These are phyloP conservation scores for Hystrix brachyura DNA, from an alignment of 2,113 vertebrate genomes.

Conservation along the genomic window DNA sequence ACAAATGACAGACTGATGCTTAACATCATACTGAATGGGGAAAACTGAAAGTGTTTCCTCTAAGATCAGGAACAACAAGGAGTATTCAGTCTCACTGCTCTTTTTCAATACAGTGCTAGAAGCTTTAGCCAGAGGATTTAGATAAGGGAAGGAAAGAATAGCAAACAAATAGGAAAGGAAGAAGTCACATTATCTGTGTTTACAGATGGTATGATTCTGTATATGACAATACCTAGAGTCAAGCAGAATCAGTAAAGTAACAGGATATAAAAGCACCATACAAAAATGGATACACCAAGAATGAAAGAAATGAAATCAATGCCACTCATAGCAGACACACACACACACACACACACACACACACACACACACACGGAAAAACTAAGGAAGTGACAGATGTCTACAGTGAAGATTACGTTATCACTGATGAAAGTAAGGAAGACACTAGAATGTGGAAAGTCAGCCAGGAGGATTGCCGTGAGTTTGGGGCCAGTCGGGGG, in stretches of 20 bases:
- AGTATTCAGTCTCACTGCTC: not conserved
- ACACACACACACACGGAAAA: not conserved
- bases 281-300: not conserved
- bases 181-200: not conserved
- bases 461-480: not conserved
- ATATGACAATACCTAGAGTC: not conserved
- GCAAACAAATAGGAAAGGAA: not conserved
- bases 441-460: not conserved
- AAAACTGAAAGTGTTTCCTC: not conserved
- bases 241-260: not conserved
- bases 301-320: not conserved
- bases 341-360: not conserved
- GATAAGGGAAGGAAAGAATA: not conserved
- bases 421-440: not conserved
- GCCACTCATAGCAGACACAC: not conserved
- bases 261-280: not conserved
- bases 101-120: not conserved
- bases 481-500: not conserved
- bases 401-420: too few relatives aligned
- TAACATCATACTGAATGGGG: not conserved
- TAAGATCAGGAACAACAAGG: not conserved
- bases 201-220: not conserved
- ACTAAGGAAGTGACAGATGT: not conserved
- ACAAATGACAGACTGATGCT: too few relatives aligned
- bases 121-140: not conserved